Evolutionary conservation across 2,888 invertebrate genomes (phyloP).

Genomic region (Cotesia congregata): DNA sequence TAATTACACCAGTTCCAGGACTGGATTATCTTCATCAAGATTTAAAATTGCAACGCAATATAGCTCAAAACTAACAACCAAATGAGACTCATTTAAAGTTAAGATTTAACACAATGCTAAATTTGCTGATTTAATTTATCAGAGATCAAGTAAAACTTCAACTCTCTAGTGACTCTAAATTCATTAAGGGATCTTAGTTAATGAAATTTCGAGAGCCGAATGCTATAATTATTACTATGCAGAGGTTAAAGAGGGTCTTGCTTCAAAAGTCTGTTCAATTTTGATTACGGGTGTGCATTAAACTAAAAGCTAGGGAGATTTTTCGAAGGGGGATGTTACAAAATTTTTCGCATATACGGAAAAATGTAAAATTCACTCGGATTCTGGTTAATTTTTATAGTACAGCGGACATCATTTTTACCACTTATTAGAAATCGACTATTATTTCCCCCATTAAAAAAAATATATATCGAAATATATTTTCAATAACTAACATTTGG

Average conservation of each 20-base stretch:
- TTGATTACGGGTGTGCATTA: not conserved
- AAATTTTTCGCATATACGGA: too few species aligned
- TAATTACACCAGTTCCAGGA: conserved; percentile 57
- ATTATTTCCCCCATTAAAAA: too few species aligned
- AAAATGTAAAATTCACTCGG: too few species aligned
- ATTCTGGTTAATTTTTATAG: too few species aligned
- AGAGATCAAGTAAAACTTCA: not conserved
- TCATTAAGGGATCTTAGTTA: not conserved
- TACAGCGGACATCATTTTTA: too few species aligned
- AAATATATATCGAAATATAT: too few species aligned
- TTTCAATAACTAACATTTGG: too few species aligned
- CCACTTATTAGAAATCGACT: too few species aligned
- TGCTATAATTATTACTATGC: not conserved
- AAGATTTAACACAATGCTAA: not conserved
- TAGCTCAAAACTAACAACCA: not conserved
- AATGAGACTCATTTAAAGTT: not conserved
- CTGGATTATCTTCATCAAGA: conserved; percentile 16
- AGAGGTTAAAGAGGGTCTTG: not conserved
- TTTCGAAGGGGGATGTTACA: too few species aligned
- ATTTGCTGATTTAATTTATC: not conserved
- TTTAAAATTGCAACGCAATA: conserved; percentile 8
- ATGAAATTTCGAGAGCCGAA: not conserved
- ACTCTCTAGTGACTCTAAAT: not conserved
- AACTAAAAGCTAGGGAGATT: too few species aligned
- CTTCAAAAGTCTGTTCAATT: not conserved